Conservation (phyloP, 2,888 invertebrate species). For the Synergus itoensis region DNA sequence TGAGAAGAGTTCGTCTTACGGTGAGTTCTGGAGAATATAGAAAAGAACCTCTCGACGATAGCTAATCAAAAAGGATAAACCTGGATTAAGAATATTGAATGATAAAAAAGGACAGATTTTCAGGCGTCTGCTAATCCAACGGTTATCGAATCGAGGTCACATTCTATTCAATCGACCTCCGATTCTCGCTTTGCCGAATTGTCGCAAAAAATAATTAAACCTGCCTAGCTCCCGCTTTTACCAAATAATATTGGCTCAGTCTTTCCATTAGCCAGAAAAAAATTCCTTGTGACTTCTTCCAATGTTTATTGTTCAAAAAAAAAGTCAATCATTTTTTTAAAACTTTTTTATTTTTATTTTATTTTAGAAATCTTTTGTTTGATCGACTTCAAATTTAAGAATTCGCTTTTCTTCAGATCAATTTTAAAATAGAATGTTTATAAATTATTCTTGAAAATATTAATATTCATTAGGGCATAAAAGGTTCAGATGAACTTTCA, state of each 20-base stretch:
- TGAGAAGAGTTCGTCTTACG: conserved; percentile 27
- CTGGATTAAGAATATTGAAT: conserved; percentile 68
- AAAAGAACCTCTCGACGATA: conserved; percentile 44
- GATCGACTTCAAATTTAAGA: background rate
- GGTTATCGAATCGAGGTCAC: conserved; percentile 65
- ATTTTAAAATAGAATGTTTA: background rate
- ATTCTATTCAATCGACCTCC: conserved; percentile 61
- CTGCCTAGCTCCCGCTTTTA: background rate
- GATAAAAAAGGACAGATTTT: conserved; percentile 54
- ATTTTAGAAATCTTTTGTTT: background rate
- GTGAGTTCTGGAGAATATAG: conserved; percentile 31
- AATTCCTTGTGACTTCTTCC: background rate
- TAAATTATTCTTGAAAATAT: background rate
- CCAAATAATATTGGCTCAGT: background rate
- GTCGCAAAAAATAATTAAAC: conserved; percentile 51
- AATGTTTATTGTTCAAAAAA: background rate
- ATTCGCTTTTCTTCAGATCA: no score
- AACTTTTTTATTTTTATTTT: background rate
- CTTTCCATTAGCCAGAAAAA: background rate
- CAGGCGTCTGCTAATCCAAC: conserved; percentile 52
- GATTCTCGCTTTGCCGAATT: conserved; percentile 52
- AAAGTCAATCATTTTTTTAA: background rate
- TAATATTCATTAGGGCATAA: background rate
- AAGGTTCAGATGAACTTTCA: background rate
- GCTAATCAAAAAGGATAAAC: conserved; percentile 67